These are phyloP conservation scores for Invenusta paracnida DNA, from an alignment of 2,888 invertebrate genomes.

Conservation along the genomic window DNA sequence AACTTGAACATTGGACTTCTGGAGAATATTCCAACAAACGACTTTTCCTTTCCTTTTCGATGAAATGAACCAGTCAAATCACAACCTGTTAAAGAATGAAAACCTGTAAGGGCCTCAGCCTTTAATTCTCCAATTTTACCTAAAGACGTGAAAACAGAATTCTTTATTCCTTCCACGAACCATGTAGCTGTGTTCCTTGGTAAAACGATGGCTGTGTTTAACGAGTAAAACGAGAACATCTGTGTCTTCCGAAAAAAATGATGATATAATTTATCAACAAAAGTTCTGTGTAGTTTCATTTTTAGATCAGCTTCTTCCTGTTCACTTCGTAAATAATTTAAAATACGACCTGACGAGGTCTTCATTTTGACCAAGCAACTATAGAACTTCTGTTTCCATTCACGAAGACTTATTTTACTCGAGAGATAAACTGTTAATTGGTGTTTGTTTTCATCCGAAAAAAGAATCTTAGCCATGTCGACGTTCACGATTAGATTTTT, in stretches of 20 bases:
- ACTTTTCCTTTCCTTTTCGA: slow-evolving; percentile 21
- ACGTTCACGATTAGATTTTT: slow-evolving; percentile 15
- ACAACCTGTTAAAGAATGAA: slow-evolving; percentile 23
- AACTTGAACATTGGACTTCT: background rate
- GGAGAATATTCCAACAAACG: slow-evolving; percentile 18
- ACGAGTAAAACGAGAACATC: slow-evolving; percentile 6
- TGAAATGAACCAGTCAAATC: slow-evolving; percentile 13
- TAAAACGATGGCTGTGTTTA: slow-evolving; percentile 13
- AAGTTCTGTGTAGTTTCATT: slow-evolving; percentile 16
- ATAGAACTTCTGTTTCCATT: slow-evolving; percentile 22
- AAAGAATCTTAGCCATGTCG: slow-evolving; percentile 18
- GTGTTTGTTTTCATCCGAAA: slow-evolving; percentile 19
- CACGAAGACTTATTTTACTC: slow-evolving; percentile 18
- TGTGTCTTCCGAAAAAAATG: slow-evolving; percentile 22
- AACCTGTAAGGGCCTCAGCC: slow-evolving; percentile 12
- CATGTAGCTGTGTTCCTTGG: slow-evolving; percentile 15
- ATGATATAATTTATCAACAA: slow-evolving; percentile 10
- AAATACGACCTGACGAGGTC: background rate
- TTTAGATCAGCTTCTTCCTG: slow-evolving; percentile 2
- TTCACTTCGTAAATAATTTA: slow-evolving; percentile 26
- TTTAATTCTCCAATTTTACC: slow-evolving; percentile 12
- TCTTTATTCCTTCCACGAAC: background rate
- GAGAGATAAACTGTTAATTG: background rate
- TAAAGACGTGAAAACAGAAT: slow-evolving; percentile 15
- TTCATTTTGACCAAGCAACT: background rate